These are phyloP conservation scores for Sebastiscus albofasciatus DNA, from an alignment of 2,797 vertebrate species.

Conservation along the genomic window DNA sequence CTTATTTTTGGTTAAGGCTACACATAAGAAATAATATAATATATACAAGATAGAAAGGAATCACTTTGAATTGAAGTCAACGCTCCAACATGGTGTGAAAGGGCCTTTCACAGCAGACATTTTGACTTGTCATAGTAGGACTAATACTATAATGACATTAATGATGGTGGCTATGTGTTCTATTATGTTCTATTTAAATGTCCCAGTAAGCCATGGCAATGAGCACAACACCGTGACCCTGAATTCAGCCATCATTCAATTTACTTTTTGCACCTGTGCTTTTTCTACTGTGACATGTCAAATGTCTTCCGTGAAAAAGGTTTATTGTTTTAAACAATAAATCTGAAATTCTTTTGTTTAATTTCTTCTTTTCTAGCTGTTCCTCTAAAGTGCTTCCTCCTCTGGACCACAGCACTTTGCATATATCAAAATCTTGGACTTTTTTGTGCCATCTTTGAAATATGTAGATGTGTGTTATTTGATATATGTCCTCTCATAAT, in stretches of 20 bases:
- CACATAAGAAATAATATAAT: no score
- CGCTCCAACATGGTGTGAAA: background rate
- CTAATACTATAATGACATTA: background rate
- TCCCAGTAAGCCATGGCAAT: background rate
- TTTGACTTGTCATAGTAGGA: background rate
- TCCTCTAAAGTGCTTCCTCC: background rate
- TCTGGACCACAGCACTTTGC: background rate
- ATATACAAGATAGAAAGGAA: background rate
- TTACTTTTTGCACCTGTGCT: background rate
- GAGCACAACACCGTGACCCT: background rate
- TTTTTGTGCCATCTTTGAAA: background rate
- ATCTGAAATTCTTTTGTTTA: no score
- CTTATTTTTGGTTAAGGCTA: no score
- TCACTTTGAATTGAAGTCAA: background rate
- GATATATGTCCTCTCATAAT: no score
- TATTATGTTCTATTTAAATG: background rate
- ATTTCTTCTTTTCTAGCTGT: no score
- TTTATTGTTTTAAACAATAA: background rate
- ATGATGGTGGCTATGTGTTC: background rate
- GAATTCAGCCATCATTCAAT: background rate
- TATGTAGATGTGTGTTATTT: background rate
- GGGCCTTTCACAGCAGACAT: background rate
- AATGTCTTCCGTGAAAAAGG: background rate
- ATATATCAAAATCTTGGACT: background rate
- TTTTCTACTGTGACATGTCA: background rate